These are phyloP conservation scores for Myiozetetes cayanensis DNA, from an alignment of 2,113 vertebrate genomes.

Conservation along the genomic window DNA sequence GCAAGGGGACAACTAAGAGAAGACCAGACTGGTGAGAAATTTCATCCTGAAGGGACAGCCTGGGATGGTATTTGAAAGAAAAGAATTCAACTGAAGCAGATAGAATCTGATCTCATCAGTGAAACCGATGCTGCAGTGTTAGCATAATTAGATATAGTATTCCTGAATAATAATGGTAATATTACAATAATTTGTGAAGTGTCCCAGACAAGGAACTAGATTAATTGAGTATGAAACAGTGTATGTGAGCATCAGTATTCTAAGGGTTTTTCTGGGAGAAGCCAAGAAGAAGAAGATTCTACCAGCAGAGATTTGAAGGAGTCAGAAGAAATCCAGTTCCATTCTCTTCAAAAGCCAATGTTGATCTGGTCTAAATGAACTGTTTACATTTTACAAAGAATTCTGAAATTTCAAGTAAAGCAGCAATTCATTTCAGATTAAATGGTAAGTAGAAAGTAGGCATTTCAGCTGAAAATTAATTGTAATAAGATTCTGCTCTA, in stretches of 20 bases:
- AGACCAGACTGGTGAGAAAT: neutral
- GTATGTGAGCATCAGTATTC: neutral
- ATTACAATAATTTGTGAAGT: neutral
- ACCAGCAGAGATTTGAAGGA: neutral
- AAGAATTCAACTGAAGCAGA: neutral
- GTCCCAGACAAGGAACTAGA: neutral
- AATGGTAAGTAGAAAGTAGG: neutral
- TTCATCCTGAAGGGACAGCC: neutral
- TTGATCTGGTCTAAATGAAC: neutral
- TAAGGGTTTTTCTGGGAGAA: neutral
- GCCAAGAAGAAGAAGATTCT: neutral
- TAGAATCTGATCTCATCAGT: neutral
- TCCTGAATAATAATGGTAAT: constrained; percentile 13
- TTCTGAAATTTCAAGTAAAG: neutral
- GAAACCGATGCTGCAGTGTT: neutral
- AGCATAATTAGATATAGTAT: neutral
- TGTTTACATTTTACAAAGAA: neutral
- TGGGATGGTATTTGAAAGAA: neutral
- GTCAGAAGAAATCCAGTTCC: neutral
- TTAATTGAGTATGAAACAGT: neutral
- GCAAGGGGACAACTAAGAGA: neutral
- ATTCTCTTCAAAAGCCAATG: neutral
- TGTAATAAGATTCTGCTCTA: neutral
- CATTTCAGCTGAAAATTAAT: neutral
- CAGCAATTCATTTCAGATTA: neutral